Evolutionary conservation across 2,113 vertebrate genomes (phyloP).

Genomic region (Gorsachius goisagi): DNA sequence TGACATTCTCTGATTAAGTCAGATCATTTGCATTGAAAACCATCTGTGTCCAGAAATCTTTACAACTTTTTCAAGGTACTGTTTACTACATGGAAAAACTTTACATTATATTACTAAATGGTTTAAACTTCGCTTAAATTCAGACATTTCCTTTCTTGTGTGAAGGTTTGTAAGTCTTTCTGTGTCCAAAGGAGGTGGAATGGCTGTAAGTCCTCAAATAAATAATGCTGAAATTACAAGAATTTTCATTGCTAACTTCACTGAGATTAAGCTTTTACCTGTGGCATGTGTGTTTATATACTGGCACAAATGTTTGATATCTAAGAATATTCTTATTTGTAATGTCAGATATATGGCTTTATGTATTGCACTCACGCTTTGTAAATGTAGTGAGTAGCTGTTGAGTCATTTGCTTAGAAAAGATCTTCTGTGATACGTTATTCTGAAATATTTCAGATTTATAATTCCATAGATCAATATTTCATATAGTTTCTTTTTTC

Average conservation of each 20-base stretch:
- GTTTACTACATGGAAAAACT: neutral
- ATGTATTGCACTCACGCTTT: neutral
- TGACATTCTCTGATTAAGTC: neutral
- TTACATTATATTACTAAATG: neutral
- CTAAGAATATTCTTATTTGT: neutral
- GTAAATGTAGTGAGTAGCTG: neutral
- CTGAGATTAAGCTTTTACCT: neutral
- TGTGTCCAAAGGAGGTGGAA: neutral
- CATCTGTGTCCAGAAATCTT: neutral
- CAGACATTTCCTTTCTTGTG: neutral
- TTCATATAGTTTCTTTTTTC: neutral
- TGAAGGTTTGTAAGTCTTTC: neutral
- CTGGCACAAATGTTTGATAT: neutral
- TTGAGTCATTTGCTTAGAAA: neutral
- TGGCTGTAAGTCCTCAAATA: neutral
- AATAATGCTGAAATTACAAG: neutral
- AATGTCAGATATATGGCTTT: neutral
- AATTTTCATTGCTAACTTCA: neutral
- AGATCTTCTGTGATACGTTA: neutral
- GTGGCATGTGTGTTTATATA: neutral
- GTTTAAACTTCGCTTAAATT: neutral
- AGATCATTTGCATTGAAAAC: neutral
- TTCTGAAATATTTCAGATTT: neutral
- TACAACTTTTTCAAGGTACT: neutral
- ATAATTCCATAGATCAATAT: neutral